Conservation (phyloP, 2,113 vertebrate genomes). For the Malurus melanocephalus region DNA sequence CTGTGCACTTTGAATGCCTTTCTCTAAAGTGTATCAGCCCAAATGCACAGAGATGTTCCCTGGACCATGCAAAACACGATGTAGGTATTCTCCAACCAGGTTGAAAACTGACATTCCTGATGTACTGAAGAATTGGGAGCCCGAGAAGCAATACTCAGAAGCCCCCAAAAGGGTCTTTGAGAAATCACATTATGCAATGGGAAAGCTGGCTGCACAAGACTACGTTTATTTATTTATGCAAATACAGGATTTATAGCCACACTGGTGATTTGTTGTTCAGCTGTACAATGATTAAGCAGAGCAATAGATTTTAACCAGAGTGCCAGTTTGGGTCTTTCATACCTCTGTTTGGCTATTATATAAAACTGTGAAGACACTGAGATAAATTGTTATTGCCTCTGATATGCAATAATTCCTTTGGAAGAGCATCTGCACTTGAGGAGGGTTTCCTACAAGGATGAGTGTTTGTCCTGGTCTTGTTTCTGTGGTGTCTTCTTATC, state of each 20-base stretch:
- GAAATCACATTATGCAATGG: not conserved
- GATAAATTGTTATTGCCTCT: slow-evolving; percentile 37
- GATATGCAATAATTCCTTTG: not conserved
- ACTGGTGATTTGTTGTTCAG: slow-evolving; percentile 20
- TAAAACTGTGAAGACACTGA: slow-evolving; percentile 6
- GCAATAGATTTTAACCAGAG: slow-evolving; percentile 29
- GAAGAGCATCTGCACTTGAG: not conserved
- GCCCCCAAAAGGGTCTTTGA: not conserved
- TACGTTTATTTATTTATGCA: slow-evolving; percentile 30
- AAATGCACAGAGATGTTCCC: not conserved
- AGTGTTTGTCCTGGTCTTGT: not conserved
- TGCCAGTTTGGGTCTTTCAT: slow-evolving; percentile 27
- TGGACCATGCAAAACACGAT: not conserved
- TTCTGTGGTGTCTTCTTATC: not conserved
- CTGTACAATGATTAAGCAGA: not conserved
- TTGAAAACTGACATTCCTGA: not conserved
- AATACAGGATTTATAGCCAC: slow-evolving; percentile 26
- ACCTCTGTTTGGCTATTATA: slow-evolving; percentile 40
- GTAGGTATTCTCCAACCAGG: not conserved
- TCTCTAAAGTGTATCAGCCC: not conserved
- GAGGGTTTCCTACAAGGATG: not conserved
- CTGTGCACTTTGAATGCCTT: not conserved
- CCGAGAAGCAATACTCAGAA: not conserved
- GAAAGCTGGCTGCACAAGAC: not conserved
- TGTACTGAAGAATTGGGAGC: not conserved